Conservation (phyloP, 2,797 vertebrate genomes). For the Sebastes umbrosus region DNA sequence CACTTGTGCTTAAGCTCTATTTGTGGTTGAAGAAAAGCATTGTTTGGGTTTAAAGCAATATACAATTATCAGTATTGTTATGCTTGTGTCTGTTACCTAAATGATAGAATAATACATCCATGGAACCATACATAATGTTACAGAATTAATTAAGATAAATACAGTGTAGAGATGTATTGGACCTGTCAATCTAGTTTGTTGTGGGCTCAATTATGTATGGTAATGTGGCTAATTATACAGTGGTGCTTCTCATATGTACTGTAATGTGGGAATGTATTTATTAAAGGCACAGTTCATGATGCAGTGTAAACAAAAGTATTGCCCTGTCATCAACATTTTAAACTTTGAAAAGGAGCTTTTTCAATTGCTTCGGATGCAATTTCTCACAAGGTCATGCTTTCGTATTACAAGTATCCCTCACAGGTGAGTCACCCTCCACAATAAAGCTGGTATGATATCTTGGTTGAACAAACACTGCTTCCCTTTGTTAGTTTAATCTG, state of each 20-base stretch:
- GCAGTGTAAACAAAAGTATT: neutral
- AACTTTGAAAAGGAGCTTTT: neutral
- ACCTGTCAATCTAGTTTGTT: neutral
- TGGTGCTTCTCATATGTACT: no score
- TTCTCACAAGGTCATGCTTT: neutral
- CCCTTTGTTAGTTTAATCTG: conserved; percentile 39
- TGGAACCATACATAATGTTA: neutral
- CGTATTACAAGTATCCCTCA: neutral
- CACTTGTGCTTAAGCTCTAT: no score
- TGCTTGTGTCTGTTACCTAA: neutral
- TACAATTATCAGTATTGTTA: neutral
- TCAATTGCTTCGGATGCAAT: neutral
- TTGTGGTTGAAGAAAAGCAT: no score
- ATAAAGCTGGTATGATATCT: conserved; percentile 14
- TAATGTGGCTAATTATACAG: no score
- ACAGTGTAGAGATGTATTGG: neutral
- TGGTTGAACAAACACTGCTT: conserved; percentile 40
- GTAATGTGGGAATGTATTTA: no score
- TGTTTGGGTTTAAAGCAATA: no score
- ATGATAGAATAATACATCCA: no score
- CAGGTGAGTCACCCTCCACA: conserved; percentile 36
- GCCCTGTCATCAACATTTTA: neutral
- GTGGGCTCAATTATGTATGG: neutral
- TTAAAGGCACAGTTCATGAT: neutral
- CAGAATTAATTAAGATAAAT: neutral